phyloP scores from a whole-genome alignment of 35 echinoderm and acorn worm species.

The Apostichopus japonicus region DNA sequence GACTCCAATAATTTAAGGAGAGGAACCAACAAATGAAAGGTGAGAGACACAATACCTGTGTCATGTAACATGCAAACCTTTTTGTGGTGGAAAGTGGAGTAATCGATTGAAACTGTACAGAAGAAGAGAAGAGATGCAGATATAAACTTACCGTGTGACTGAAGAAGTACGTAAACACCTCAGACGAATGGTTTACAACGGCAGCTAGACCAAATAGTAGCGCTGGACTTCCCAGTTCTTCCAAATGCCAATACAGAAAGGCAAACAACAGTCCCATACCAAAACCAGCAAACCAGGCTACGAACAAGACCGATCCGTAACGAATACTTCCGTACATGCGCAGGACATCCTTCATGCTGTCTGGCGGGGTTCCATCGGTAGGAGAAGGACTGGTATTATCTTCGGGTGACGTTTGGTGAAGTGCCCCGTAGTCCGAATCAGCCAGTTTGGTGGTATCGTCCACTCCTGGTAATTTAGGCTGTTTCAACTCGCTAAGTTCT shows the following conservation, averaged over 20 bases:
- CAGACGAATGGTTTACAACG: constrained; percentile 86
- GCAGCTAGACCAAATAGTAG: constrained; percentile 87
- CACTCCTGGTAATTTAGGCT: background rate
- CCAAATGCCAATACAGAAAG: constrained; percentile 91
- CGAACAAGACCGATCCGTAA: constrained; percentile 85
- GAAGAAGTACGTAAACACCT: constrained; percentile 89
- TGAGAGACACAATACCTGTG: too few relatives aligned
- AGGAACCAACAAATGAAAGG: too few relatives aligned
- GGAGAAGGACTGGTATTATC: background rate
- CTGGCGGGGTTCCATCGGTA: background rate
- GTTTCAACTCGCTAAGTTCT: constrained; percentile 35
- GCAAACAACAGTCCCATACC: constrained; percentile 88
- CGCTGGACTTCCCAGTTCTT: constrained; percentile 88
- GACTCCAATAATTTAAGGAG: too few relatives aligned
- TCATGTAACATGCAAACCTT: too few relatives aligned
- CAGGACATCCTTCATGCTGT: constrained; percentile 70
- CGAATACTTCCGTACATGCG: constrained; percentile 77
- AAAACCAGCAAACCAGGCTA: constrained; percentile 93
- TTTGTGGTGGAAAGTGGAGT: too few relatives aligned
- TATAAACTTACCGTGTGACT: constrained; percentile 64
- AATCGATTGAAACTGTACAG: too few relatives aligned
- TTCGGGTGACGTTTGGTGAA: background rate
- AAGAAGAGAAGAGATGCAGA: too few relatives aligned
- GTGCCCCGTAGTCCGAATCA: constrained; percentile 47
- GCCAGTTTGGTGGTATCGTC: constrained; percentile 56